Base-by-base conservation (phyloP, 2,888 invertebrate genomes). In the Apoda limacodes region DNA sequence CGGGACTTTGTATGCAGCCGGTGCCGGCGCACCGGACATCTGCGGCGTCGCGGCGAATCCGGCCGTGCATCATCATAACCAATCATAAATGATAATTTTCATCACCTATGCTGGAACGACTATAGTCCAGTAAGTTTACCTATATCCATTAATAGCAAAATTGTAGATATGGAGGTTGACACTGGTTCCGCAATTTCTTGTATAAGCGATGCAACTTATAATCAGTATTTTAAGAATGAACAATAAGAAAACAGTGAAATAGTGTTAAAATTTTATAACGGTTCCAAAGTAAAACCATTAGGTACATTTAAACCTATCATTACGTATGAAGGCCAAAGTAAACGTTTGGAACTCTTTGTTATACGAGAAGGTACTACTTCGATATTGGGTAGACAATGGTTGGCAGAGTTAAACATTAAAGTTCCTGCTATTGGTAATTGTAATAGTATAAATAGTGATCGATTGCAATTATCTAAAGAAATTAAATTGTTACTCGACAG, bases 111-210 rank as follows among this genome's bases (percentile, higher is more conserved):
- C n/a, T n/a, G n/a, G n/a, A n/a, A n/a, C n/a, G n/a, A n/a, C n/a
- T n/a, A n/a, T n/a, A n/a, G n/a, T n/a, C n/a, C n/a, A n/a, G n/a
- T 4, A n/a, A n/a, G n/a, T n/a, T n/a, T n/a, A n/a, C n/a, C n/a
- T n/a, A n/a, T n/a, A n/a, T n/a, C n/a, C n/a, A 31, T 48, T 3
- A 38, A 48, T 4, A 31, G 27, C n/a, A 13, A 17, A 2, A 6
- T 22, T 0, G 30, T 48, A 11, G 1, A 9, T 5, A 50, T 52
- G 49, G 46, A 48, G 27, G 20, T 45, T 1, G 50, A 52, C n/a
- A n/a, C n/a, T n/a, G n/a, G n/a, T n/a, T n/a, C n/a, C n/a, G n/a
- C n/a, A n/a, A n/a, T n/a, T n/a, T 50, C 50, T 0, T 48, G 48
- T 22, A 42, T 47, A 4, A 47, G 39, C 35, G 27, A 25, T 9